These are phyloP conservation scores for Elanoides forficatus DNA, from an alignment of 2,113 vertebrate genomes.

Conservation along the genomic window DNA sequence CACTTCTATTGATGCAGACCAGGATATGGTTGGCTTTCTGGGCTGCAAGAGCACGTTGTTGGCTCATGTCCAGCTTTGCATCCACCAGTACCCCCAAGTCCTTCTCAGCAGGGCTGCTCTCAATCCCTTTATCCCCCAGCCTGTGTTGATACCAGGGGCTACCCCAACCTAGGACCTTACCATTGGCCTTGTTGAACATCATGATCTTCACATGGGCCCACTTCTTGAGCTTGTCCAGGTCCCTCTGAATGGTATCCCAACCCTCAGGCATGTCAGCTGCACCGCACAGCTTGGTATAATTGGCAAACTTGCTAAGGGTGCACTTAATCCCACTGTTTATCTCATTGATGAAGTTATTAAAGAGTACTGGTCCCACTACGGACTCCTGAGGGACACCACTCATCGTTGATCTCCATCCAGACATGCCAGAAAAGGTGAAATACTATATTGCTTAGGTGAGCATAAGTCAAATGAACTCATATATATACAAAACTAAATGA, in stretches of 20 bases:
- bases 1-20: accelerated
- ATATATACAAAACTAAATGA: background rate
- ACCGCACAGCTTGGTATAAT: background rate
- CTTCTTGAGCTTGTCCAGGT: background rate
- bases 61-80: background rate
- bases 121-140: background rate
- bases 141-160: accelerated
- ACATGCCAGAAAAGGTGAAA: background rate
- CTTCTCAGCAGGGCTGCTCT: background rate
- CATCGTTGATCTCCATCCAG: background rate
- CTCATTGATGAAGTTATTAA: background rate
- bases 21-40: accelerated
- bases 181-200: background rate
- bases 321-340: too few species aligned
- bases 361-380: background rate
- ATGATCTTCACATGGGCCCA: background rate
- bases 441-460: background rate
- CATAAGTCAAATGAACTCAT: background rate
- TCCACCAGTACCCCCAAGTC: accelerated
- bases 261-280: accelerated
- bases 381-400: background rate
- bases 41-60: accelerated
- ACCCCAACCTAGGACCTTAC: background rate
- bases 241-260: background rate
- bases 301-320: background rate